phyloP scores from a whole-genome alignment of 2,113 vertebrate species.

The Tachysurus fulvidraco region DNA sequence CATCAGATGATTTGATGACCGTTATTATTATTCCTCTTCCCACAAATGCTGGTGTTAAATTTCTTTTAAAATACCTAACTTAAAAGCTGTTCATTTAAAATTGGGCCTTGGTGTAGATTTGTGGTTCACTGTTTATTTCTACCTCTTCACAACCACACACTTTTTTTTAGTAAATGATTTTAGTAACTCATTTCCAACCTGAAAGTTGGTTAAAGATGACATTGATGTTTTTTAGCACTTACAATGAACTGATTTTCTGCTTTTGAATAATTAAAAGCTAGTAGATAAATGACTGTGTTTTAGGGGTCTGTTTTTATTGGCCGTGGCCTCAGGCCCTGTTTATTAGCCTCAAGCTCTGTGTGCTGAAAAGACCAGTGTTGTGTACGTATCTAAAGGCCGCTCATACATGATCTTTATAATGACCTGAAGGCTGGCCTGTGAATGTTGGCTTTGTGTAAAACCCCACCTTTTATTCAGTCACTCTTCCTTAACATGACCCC shows the following conservation, averaged over 20 bases:
- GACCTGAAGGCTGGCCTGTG: conserved; percentile 41
- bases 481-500: not conserved
- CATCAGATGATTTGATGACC: no score
- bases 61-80: not conserved
- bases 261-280: not conserved
- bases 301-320: not conserved
- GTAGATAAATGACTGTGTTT: conserved; percentile 2
- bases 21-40: no score
- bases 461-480: conserved; percentile 24
- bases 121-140: no score
- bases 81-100: not conserved
- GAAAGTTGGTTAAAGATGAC: not conserved
- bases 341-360: conserved; percentile 13
- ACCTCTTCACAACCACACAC: no score
- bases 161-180: not conserved
- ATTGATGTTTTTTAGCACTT: not conserved
- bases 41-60: no score
- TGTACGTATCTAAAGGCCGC: not conserved
- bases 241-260: not conserved
- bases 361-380: conserved; percentile 38
- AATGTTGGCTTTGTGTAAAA: conserved; percentile 50
- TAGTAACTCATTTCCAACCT: not conserved
- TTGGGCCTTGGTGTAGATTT: no score
- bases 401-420: conserved; percentile 38
- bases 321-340: not conserved